These are phyloP conservation scores for Machaerirhynchus nigripectus DNA, from an alignment of 2,113 vertebrate species.

Conservation along the genomic window DNA sequence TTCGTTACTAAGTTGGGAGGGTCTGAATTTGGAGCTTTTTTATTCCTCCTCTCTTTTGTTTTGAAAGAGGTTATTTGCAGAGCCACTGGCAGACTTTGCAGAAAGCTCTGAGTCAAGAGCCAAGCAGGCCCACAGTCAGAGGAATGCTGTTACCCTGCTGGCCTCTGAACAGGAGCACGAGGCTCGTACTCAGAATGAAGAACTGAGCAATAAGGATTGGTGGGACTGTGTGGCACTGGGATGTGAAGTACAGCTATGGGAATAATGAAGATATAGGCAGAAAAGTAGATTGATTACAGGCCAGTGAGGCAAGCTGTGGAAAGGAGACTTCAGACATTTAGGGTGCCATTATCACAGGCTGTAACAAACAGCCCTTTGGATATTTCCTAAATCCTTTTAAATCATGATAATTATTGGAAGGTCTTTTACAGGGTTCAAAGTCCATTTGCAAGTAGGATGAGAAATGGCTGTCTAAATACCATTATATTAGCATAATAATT, in stretches of 20 bases:
- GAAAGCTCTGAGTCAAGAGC: background rate
- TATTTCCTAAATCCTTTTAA: background rate
- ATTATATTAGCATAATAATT: background rate
- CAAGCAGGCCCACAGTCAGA: accelerated
- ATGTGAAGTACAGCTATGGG: background rate
- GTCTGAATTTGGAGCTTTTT: background rate
- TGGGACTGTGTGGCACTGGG: accelerated
- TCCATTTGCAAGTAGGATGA: background rate
- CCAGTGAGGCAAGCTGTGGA: background rate
- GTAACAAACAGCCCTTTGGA: background rate
- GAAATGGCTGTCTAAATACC: background rate
- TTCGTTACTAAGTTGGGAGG: background rate
- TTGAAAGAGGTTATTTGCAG: background rate
- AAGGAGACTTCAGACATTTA: background rate
- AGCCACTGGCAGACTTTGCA: background rate
- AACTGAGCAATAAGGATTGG: background rate
- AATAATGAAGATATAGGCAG: background rate
- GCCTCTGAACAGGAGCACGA: background rate
- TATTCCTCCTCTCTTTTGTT: background rate
- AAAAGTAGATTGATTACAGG: background rate
- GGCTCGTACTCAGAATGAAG: accelerated
- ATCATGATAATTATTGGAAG: background rate
- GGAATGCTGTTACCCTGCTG: background rate
- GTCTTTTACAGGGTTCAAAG: background rate
- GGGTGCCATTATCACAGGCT: background rate